These are phyloP conservation scores for Eristalis tenax DNA, from an alignment of 2,888 invertebrate genomes.

Conservation along the genomic window DNA sequence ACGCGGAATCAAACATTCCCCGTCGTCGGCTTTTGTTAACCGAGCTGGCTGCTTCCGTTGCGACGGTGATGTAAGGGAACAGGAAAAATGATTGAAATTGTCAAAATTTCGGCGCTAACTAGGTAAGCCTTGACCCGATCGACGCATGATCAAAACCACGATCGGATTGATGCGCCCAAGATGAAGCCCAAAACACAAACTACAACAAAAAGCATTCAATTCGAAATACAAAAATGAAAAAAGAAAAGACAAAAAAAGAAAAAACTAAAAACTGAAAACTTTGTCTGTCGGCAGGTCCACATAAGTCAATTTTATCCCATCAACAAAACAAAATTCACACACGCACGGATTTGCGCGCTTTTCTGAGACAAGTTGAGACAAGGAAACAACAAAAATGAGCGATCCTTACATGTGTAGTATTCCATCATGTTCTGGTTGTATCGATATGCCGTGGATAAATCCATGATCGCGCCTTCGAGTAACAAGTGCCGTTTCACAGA, in stretches of 20 bases:
- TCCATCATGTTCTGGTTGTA: conserved; percentile 99
- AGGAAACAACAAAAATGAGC: background rate
- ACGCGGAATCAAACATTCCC: no score
- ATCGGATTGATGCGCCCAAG: no score
- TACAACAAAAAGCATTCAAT: background rate
- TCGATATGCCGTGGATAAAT: conserved; percentile 95
- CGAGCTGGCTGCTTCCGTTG: no score
- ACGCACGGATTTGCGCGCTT: background rate
- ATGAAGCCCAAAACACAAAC: background rate
- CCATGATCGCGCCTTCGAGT: conserved; percentile 82
- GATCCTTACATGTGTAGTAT: conserved; percentile 94
- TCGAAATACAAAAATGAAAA: no score
- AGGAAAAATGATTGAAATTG: no score
- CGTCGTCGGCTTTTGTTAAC: no score
- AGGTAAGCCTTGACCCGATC: background rate
- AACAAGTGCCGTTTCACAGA: background rate
- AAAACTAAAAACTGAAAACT: background rate
- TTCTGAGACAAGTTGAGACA: no score
- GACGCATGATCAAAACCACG: no score
- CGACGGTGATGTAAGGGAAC: no score
- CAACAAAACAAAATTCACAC: conserved; percentile 30
- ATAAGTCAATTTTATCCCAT: conserved; percentile 38
- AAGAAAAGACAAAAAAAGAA: background rate
- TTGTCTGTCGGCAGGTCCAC: conserved; percentile 52
- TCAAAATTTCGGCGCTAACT: no score